phyloP scores from a whole-genome alignment of 64 coral and sea anemone species.

The Stichodactyla mertensii region DNA sequence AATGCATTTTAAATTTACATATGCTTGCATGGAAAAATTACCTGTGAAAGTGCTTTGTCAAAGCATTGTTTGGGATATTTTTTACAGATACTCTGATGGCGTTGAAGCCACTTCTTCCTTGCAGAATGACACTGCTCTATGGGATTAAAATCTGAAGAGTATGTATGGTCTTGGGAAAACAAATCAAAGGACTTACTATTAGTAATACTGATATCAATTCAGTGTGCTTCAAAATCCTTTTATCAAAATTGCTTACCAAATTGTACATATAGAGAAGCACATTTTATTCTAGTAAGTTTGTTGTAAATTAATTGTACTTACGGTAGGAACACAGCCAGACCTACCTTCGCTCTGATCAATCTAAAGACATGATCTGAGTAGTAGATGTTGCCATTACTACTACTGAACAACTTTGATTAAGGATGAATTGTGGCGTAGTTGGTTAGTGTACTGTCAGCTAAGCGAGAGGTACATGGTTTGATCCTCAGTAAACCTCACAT shows the following conservation, averaged over 20 bases:
- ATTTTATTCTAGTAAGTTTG: too few species aligned
- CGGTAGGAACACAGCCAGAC: too few species aligned
- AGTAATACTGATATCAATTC: too few species aligned
- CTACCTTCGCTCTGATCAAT: neutral
- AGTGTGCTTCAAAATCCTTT: too few species aligned
- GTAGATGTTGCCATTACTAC: neutral
- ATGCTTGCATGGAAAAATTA: neutral
- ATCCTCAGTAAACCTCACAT: too few species aligned
- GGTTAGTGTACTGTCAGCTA: too few species aligned
- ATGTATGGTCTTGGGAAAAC: neutral
- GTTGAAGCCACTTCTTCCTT: constrained; percentile 25
- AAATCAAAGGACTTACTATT: neutral
- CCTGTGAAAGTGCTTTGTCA: constrained; percentile 27
- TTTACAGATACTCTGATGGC: constrained; percentile 19
- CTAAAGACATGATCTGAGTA: neutral
- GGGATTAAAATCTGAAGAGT: constrained; percentile 11
- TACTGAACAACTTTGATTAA: neutral
- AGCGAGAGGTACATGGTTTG: too few species aligned
- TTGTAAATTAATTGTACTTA: too few species aligned
- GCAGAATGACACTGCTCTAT: constrained; percentile 3
- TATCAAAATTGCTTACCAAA: neutral
- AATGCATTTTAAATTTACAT: too few species aligned
- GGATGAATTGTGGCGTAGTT: neutral
- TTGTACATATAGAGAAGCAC: neutral
- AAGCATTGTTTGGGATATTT: constrained; percentile 39